Conservation (phyloP, 2,888 invertebrate genomes). For the Ophioninae sp. region DNA sequence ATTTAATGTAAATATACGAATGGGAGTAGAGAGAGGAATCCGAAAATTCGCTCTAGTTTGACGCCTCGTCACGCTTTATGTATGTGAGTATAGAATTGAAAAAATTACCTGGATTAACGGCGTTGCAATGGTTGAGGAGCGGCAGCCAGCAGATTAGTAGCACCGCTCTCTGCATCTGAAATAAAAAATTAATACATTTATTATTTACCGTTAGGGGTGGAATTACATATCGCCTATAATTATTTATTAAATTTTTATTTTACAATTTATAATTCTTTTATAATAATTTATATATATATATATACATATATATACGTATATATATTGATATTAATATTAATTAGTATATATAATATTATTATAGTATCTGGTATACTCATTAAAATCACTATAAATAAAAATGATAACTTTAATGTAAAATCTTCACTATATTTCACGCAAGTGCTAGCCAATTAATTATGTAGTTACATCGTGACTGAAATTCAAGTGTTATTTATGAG, state of each 20-base stretch:
- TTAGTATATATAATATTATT: too few relatives aligned
- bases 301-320: too few relatives aligned
- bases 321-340: too few relatives aligned
- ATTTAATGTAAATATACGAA: constrained; percentile 28
- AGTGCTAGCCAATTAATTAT: background rate
- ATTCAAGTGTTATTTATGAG: background rate
- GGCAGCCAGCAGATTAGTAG: constrained; percentile 79
- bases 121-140: constrained; percentile 80
- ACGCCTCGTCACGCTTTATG: background rate
- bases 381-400: too few relatives aligned
- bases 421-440: constrained; percentile 1
- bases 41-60: constrained; percentile 2
- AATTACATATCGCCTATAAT: background rate
- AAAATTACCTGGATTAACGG: constrained; percentile 79
- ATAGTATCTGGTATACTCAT: too few relatives aligned
- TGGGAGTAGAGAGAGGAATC: background rate
- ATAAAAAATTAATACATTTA: constrained; percentile 22
- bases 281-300: too few relatives aligned
- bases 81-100: constrained; percentile 28
- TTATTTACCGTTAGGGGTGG: background rate
- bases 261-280: too few relatives aligned
- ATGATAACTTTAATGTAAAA: background rate
- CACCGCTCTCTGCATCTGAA: constrained; percentile 80
- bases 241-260: background rate
- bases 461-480: background rate